phyloP scores from a whole-genome alignment of 2,888 invertebrate species.

The Drosophila picticornis region DNA sequence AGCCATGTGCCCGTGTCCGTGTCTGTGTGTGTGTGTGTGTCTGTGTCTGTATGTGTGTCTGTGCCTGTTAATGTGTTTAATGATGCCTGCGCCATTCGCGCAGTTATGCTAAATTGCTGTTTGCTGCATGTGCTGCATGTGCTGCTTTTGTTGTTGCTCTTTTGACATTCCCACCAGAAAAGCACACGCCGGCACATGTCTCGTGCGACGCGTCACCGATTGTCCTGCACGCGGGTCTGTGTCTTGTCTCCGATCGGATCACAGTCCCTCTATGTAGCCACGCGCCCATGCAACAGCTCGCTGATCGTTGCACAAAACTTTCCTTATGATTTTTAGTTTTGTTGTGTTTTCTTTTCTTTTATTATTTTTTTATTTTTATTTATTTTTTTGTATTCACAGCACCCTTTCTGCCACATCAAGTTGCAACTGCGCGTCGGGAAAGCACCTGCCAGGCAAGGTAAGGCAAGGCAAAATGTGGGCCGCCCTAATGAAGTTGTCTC shows the following conservation, averaged over 20 bases:
- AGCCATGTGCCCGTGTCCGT: slow-evolving; percentile 30
- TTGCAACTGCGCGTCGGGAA: slow-evolving; percentile 49
- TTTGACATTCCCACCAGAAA: slow-evolving; percentile 6
- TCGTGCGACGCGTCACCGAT: slow-evolving; percentile 66
- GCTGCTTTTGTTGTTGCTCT: slow-evolving; percentile 10
- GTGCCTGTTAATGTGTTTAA: slow-evolving; percentile 78
- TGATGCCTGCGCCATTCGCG: slow-evolving; percentile 74
- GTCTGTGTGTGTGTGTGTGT: slow-evolving; percentile 53
- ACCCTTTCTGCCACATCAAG: slow-evolving; percentile 35
- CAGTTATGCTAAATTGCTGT: slow-evolving; percentile 76
- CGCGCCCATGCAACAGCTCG: slow-evolving; percentile 39
- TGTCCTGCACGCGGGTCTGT: slow-evolving; percentile 60
- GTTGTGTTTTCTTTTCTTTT: neutral
- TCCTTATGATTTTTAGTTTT: slow-evolving; percentile 65
- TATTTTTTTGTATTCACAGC: slow-evolving; percentile 3
- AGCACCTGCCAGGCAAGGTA: slow-evolving; percentile 61
- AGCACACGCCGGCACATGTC: slow-evolving; percentile 50
- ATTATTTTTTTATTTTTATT: slow-evolving; percentile 9
- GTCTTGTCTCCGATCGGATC: slow-evolving; percentile 12
- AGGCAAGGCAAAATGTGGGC: slow-evolving; percentile 65
- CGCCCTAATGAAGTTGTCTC: slow-evolving; percentile 77
- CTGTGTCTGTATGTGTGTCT: slow-evolving; percentile 47
- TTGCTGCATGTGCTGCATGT: slow-evolving; percentile 23
- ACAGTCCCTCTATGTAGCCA: slow-evolving; percentile 51
- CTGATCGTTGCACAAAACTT: slow-evolving; percentile 52